phyloP scores from a whole-genome alignment of 1,140 invertebrate genomes.

The Micrasema minimum region DNA sequence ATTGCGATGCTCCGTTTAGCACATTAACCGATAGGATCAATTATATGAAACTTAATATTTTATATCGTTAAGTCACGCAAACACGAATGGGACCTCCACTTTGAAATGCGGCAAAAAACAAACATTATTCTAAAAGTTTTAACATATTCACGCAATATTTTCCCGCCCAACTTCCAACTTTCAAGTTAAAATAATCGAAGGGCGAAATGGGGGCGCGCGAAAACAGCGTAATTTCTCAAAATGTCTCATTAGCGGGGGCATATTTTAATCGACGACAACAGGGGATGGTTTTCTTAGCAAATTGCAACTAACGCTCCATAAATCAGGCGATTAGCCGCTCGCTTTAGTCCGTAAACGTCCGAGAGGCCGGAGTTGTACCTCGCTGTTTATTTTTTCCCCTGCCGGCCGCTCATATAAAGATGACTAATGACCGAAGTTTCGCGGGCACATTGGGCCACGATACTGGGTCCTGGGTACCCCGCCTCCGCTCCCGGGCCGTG shows the following conservation, averaged over 20 bases:
- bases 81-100: constrained; percentile 8
- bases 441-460: constrained; percentile 16
- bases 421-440: constrained; percentile 51
- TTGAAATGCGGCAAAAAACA: constrained; percentile 17
- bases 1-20: constrained; percentile 21
- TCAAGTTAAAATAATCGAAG: constrained; percentile 4
- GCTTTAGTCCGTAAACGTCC: constrained; percentile 31
- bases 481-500: too few relatives aligned
- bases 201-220: neutral
- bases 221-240: constrained; percentile 42
- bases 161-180: constrained; percentile 20
- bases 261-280: constrained; percentile 43
- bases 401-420: constrained; percentile 44
- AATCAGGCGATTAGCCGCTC: constrained; percentile 45
- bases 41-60: constrained; percentile 23
- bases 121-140: constrained; percentile 35
- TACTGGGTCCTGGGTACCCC: neutral
- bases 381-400: constrained; percentile 30
- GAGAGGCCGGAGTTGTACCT: constrained; percentile 38
- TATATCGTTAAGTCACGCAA: constrained; percentile 24
- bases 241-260: constrained; percentile 46
- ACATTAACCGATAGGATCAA: constrained; percentile 26
- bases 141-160: constrained; percentile 33
- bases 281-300: constrained; percentile 16
- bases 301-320: constrained; percentile 44